Conservation (phyloP, 2,113 vertebrate species). For the Prionailurus viverrinus region DNA sequence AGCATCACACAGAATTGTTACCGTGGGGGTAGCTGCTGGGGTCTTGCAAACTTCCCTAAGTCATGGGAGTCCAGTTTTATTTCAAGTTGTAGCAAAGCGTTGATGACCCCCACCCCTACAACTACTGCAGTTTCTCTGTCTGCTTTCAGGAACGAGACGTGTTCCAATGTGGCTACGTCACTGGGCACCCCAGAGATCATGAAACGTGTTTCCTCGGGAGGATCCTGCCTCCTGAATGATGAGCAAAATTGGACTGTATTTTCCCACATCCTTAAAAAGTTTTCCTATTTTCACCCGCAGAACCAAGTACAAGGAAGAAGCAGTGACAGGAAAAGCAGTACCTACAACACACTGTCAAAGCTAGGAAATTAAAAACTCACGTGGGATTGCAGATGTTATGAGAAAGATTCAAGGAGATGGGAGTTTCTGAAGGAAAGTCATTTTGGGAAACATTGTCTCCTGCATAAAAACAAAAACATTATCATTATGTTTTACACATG, state of each 20-base stretch:
- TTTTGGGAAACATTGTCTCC: slow-evolving; percentile 87
- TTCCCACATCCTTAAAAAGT: neutral
- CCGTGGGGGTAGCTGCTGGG: fast-evolving
- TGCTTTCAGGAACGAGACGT: neutral
- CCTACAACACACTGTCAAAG: too few species aligned
- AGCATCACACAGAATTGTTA: neutral
- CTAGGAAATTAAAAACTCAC: slow-evolving; percentile 81
- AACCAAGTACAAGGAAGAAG: neutral
- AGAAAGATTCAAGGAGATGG: slow-evolving; percentile 88
- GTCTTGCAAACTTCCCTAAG: neutral
- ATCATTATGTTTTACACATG: neutral
- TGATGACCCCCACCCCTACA: neutral
- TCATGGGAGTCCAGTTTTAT: neutral
- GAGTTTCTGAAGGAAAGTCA: slow-evolving; percentile 86
- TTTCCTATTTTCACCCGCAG: neutral
- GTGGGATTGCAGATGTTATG: slow-evolving; percentile 88
- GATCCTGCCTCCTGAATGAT: neutral
- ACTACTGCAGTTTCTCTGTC: neutral
- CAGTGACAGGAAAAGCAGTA: too few species aligned
- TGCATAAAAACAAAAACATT: slow-evolving; percentile 70
- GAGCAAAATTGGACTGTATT: neutral
- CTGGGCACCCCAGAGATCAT: fast-evolving
- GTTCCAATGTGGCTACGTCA: neutral
- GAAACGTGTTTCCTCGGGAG: neutral
- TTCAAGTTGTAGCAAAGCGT: neutral